phyloP scores from a whole-genome alignment of 30 jellyfish, hydroid and myxozoan genomes.

The Nemopilema nomurai region DNA sequence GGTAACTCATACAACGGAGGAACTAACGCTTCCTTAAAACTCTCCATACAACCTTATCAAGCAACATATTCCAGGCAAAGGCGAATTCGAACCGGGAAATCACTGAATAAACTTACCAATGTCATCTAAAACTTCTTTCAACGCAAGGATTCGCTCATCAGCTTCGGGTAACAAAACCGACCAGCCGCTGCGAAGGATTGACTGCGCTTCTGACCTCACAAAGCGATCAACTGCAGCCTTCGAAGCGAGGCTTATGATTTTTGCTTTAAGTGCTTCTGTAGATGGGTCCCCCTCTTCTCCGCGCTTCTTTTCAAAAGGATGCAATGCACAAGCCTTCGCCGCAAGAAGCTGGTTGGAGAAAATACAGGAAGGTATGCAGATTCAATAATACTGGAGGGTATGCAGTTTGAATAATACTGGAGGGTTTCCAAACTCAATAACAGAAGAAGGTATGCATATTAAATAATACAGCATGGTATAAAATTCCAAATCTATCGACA shows the following conservation, averaged over 20 bases:
- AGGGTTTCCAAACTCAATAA: no score
- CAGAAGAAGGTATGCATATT: no score
- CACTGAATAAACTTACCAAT: constrained; percentile 27
- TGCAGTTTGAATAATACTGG: no score
- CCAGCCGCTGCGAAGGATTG: constrained; percentile 85
- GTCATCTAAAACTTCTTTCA: constrained; percentile 39
- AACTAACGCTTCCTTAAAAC: no score
- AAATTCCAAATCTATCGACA: no score
- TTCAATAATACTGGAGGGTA: no score
- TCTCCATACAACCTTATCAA: no score
- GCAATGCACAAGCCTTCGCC: constrained; percentile 54
- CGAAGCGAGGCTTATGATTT: constrained; percentile 56
- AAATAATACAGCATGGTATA: no score
- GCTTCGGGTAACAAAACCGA: constrained; percentile 83
- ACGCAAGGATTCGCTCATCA: constrained; percentile 60
- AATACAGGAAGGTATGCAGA: no score
- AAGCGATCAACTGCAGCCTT: constrained; percentile 18
- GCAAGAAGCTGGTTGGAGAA: constrained; percentile 35
- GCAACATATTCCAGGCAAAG: no score
- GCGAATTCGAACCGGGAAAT: neutral
- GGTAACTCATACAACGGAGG: no score
- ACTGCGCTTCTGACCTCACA: constrained; percentile 60
- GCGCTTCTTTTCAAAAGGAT: constrained; percentile 44
- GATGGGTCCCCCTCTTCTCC: neutral
- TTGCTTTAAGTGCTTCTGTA: constrained; percentile 44